phyloP scores from a whole-genome alignment of 2,797 vertebrate species.

The Propithecus perrieri region DNA sequence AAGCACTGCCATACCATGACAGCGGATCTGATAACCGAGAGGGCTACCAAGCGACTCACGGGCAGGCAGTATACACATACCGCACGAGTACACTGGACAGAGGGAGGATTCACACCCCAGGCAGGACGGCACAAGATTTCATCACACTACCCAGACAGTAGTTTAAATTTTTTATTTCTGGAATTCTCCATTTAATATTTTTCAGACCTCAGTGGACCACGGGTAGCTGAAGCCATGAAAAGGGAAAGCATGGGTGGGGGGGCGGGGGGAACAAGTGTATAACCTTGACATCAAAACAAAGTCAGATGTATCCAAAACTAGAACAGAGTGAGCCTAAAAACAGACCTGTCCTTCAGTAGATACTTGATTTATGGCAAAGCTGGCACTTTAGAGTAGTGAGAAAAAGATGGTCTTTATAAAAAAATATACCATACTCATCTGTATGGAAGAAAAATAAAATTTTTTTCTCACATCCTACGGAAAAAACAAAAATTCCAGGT shows the following conservation, averaged over 20 bases:
- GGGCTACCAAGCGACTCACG: not conserved
- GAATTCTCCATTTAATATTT: not conserved
- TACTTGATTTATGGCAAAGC: not conserved
- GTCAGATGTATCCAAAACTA: not conserved
- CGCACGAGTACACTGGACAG: not conserved
- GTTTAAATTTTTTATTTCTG: not conserved
- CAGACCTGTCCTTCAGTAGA: not conserved
- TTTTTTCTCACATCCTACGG: not conserved
- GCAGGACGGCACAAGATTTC: not conserved
- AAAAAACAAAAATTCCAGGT: constrained; percentile 35
- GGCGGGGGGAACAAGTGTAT: not conserved
- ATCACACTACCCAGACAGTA: not conserved
- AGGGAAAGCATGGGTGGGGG: not conserved
- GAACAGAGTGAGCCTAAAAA: not conserved
- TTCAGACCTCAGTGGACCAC: not conserved
- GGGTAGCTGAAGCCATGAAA: not conserved
- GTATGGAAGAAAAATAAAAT: not conserved
- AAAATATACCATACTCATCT: not conserved
- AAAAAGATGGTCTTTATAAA: not conserved
- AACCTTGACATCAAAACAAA: not conserved
- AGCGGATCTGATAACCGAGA: not conserved
- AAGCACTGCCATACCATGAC: not conserved
- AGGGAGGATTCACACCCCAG: not conserved
- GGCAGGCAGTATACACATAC: not conserved
- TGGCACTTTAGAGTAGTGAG: not conserved